phyloP scores from a whole-genome alignment of 2,113 vertebrate species.

The Nettapus auritus region DNA sequence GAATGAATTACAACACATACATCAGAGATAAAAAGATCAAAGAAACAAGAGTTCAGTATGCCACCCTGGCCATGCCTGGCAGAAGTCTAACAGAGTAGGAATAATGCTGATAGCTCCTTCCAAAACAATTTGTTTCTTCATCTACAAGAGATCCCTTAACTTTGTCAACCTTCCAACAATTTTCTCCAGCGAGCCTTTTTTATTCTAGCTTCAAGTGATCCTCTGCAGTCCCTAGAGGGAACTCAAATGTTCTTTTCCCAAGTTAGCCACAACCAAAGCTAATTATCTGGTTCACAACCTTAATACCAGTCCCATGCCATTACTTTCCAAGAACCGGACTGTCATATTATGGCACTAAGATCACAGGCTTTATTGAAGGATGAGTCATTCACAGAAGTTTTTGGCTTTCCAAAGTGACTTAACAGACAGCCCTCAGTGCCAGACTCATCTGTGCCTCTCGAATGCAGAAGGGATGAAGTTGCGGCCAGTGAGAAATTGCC shows the following conservation, averaged over 20 bases:
- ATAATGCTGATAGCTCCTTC: neutral
- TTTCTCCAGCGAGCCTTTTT: neutral
- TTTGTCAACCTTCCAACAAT: neutral
- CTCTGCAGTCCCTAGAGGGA: neutral
- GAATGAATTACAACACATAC: slow-evolving; percentile 15
- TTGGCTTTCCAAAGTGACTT: neutral
- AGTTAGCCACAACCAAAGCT: neutral
- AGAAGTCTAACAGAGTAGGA: neutral
- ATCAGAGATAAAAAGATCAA: slow-evolving; percentile 18
- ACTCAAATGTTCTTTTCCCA: neutral
- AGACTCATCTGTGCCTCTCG: neutral
- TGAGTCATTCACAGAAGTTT: neutral
- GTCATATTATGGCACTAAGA: neutral
- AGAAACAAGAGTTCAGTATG: neutral
- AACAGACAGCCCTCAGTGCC: neutral
- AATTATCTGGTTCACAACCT: neutral
- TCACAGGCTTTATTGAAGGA: neutral
- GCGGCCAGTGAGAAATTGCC: neutral
- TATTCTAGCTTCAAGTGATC: neutral
- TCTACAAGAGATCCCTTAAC: neutral
- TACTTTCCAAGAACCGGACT: neutral
- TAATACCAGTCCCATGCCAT: neutral
- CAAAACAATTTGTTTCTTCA: neutral
- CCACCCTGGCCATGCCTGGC: neutral
- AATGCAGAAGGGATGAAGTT: neutral